Evolutionary conservation across 1,140 invertebrate species (phyloP).

Genomic region (Dendroctonus valens): DNA sequence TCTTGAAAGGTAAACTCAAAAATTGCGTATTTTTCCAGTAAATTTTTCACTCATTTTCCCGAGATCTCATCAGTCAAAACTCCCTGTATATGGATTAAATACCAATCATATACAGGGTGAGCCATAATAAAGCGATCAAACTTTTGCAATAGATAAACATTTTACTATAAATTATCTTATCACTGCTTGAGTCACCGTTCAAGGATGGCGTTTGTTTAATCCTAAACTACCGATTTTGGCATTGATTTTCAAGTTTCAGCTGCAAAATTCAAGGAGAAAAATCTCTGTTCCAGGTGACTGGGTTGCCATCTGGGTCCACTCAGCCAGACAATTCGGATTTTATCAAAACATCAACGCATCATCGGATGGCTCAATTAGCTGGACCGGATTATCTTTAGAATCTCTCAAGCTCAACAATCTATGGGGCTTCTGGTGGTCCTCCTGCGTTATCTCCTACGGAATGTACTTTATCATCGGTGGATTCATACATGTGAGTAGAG

Average conservation of each 20-base stretch:
- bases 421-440: constrained; percentile 51
- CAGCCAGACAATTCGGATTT: constrained; percentile 56
- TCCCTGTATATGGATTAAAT: no score
- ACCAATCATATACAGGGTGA: no score
- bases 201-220: background rate
- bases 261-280: background rate
- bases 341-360: constrained; percentile 35
- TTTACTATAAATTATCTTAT: no score
- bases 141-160: no score
- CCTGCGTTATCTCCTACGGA: constrained; percentile 55
- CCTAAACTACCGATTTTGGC: background rate
- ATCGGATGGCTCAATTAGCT: constrained; percentile 18
- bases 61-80: no score
- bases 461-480: constrained; percentile 63
- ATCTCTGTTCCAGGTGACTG: constrained; percentile 57
- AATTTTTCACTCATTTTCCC: no score
- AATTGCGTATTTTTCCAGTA: no score
- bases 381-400: constrained; percentile 44
- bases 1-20: no score
- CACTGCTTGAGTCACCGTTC: background rate
- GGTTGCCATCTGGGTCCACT: constrained; percentile 61
- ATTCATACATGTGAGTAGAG: constrained; percentile 63
- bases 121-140: no score
- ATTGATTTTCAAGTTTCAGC: background rate
- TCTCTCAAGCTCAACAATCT: constrained; percentile 57